Percentiles rank a stretch among this genome's conserved stretches.
phyloP scores from a whole-genome alignment of 1,140 invertebrate genomes.

The Aphelinus atriplicis region DNA sequence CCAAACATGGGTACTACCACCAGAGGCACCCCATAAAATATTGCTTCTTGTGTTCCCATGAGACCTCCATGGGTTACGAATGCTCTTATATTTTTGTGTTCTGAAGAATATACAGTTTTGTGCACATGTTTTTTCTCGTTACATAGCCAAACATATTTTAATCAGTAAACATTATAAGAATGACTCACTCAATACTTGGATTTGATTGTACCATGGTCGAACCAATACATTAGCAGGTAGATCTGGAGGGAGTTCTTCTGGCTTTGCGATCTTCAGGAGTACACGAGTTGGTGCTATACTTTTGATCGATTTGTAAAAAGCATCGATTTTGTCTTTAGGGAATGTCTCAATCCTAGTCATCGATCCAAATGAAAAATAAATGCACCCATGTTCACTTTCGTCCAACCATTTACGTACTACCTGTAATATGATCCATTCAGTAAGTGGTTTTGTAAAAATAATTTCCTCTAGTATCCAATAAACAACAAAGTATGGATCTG shows the following conservation, averaged over 20 bases:
- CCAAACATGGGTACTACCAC: slow-evolving; percentile 75
- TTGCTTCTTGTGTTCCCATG: slow-evolving; percentile 76
- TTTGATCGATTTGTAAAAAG: neutral
- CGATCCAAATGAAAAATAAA: slow-evolving; percentile 50
- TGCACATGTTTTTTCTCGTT: no score
- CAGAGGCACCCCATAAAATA: slow-evolving; percentile 78
- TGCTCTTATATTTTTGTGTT: slow-evolving; percentile 73
- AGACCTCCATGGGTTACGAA: slow-evolving; percentile 79
- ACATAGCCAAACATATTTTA: no score
- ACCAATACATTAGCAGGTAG: neutral
- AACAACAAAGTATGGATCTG: no score
- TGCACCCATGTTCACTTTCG: slow-evolving; percentile 73
- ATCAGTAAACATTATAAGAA: slow-evolving; percentile 14
- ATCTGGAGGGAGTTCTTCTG: neutral
- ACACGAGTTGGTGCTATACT: neutral
- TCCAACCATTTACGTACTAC: slow-evolving; percentile 72
- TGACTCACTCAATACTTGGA: neutral
- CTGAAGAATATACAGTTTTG: slow-evolving; percentile 56
- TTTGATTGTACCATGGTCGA: neutral
- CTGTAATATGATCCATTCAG: neutral
- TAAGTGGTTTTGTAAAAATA: neutral
- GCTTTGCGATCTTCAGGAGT: neutral
- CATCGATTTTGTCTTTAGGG: neutral
- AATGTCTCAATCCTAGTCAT: neutral
- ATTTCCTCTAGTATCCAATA: no score